Conservation (phyloP, 2,888 invertebrate species). For the Erannis defoliaria region DNA sequence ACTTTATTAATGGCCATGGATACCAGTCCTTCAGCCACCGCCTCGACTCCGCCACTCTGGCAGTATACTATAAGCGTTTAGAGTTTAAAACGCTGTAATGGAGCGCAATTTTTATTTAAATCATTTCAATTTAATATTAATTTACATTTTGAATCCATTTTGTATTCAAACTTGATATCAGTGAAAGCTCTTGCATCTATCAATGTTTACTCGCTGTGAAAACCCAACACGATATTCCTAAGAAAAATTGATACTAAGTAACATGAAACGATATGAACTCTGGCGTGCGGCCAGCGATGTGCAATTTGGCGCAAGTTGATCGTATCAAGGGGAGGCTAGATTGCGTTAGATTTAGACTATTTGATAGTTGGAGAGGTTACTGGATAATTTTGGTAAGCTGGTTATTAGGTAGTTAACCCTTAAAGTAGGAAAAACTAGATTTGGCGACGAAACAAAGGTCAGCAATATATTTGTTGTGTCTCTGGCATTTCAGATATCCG, state of each 20-base stretch:
- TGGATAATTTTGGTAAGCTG: not conserved
- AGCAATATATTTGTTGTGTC: too few relatives aligned
- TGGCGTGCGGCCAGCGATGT: constrained; percentile 35
- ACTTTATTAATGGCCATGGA: too few relatives aligned
- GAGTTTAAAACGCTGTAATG: too few relatives aligned
- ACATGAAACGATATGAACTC: constrained; percentile 23
- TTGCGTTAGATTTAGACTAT: constrained; percentile 34
- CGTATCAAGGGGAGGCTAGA: constrained; percentile 32
- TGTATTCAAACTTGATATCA: not conserved
- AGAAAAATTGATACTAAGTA: constrained; percentile 27
- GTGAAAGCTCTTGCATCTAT: not conserved
- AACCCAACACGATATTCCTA: constrained; percentile 1
- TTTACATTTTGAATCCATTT: not conserved
- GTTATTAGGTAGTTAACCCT: too few relatives aligned
- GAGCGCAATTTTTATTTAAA: too few relatives aligned
- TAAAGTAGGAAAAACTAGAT: not conserved
- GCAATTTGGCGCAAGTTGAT: constrained; percentile 42
- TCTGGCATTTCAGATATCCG: too few relatives aligned
- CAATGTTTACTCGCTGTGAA: not conserved
- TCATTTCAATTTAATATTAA: too few relatives aligned
- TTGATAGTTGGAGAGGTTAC: constrained; percentile 7
- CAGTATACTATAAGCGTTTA: too few relatives aligned
- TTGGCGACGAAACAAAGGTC: too few relatives aligned
- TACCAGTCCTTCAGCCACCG: too few relatives aligned
- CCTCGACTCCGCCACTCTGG: too few relatives aligned